Evolutionary conservation across 2,797 vertebrate species (phyloP).

Genomic region (Epinephelus coioides): DNA sequence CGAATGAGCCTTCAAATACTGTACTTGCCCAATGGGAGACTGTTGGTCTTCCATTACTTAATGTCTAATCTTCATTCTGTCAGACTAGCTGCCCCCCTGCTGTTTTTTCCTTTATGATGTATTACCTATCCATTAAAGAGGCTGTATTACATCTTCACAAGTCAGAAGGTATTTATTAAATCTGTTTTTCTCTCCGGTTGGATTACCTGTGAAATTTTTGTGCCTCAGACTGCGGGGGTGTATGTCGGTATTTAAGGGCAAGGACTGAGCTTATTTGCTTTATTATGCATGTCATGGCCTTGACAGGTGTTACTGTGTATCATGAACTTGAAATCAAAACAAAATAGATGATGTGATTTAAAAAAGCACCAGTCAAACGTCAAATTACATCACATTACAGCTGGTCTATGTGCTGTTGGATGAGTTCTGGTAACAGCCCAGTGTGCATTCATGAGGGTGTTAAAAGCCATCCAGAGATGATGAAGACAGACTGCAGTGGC

Average conservation of each 20-base stretch:
- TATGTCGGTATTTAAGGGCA: neutral
- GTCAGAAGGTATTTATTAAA: neutral
- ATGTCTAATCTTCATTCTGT: constrained; percentile 27
- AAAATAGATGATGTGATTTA: too few relatives aligned
- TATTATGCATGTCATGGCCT: neutral
- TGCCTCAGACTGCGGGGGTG: neutral
- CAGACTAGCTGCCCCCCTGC: neutral
- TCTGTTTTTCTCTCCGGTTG: neutral
- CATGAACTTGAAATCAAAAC: too few relatives aligned
- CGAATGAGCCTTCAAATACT: constrained; percentile 27
- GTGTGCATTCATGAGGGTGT: too few relatives aligned
- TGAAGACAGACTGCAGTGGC: too few relatives aligned
- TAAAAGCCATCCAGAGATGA: too few relatives aligned
- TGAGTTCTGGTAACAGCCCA: too few relatives aligned
- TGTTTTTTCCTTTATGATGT: constrained; percentile 13
- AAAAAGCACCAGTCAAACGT: too few relatives aligned
- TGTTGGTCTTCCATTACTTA: constrained; percentile 25
- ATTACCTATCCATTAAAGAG: constrained; percentile 6
- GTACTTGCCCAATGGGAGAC: constrained; percentile 7
- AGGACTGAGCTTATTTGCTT: neutral
- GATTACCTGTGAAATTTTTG: neutral
- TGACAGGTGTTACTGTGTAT: neutral
- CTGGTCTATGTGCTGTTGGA: too few relatives aligned
- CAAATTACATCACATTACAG: too few relatives aligned
- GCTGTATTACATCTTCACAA: neutral